Evolutionary conservation across 2,113 vertebrate genomes (phyloP).

Genomic region (Reinhardtius hippoglossoides): DNA sequence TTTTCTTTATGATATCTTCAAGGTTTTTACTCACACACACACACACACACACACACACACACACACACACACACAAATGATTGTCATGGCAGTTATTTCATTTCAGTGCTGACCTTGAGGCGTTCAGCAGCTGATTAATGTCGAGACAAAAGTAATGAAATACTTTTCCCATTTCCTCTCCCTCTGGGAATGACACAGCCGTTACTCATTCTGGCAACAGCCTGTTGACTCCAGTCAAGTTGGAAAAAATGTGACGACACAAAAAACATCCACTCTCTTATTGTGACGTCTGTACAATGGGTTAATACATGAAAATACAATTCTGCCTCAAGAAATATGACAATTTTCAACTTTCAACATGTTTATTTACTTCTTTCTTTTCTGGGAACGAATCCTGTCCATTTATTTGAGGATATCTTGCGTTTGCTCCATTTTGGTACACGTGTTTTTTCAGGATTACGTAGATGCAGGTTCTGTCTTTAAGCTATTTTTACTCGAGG

Average conservation of each 20-base stretch:
- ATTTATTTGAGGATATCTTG: too few species aligned
- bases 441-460: neutral
- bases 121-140: conserved; percentile 58
- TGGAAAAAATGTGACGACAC: conserved; percentile 2
- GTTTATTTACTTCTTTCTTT: too few species aligned
- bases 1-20: neutral
- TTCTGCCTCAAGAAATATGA: too few species aligned
- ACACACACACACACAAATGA: neutral
- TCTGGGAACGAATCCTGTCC: too few species aligned
- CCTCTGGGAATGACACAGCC: conserved; percentile 29
- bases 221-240: neutral
- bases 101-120: conserved; percentile 66
- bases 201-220: conserved; percentile 32
- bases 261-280: too few species aligned
- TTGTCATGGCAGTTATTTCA: conserved; percentile 38
- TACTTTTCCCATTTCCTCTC: conserved; percentile 39
- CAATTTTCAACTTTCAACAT: too few species aligned
- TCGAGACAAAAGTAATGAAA: conserved; percentile 61
- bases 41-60: neutral
- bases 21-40: neutral
- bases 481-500: neutral
- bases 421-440: too few species aligned
- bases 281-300: too few species aligned
- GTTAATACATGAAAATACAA: too few species aligned
- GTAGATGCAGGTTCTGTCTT: neutral